Base-by-base conservation (phyloP, 2,797 vertebrate genomes). In the Premnoplex brunnescens region DNA sequence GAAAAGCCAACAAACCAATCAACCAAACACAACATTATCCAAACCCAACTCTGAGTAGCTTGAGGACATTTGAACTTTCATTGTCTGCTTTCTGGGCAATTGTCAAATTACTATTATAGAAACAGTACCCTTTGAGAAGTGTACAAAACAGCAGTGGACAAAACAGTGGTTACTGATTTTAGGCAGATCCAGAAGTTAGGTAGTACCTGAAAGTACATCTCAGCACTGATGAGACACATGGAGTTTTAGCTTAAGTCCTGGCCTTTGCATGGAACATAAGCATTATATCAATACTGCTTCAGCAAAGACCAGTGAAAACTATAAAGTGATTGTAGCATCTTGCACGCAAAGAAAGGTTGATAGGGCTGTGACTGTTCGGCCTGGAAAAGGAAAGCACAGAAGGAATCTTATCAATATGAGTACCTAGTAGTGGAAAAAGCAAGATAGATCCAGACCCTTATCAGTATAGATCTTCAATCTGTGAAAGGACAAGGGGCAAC, bases 31-130 rank as follows among this genome's bases (percentile, higher is more conserved):
- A 68, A 71, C 4, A 19, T 16, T n/a, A 39, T n/a, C 13, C 21
- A 13, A 58, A 39, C 9, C 5, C 8, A 39, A 1, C 10, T 16
- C 43, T 32, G 4, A 1, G 1, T 43, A 59, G 1, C 3, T 59
- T 37, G 49, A 85, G 12, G 5, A 78, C 16, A 64, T 43, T 44
- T 67, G 24, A 75, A 68, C 2, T n/a, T 81, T 51, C 32, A n/a
- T 15, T 72, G 4, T 11, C 24, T 59, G 27, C 20, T 82, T 82
- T 68, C 37, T 36, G 77, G 12, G 10, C 14, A 83, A 39, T 62
- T 7, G 0, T 39, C 2, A 69, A 62, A 73, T 37, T 37, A 20
- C 7, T 86, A 37, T 39, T 79, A 59, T 5, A 16, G 32, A 46
- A 75, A 12, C 7, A 44, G 28, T 14, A 21, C 77, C 19, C n/a